Percentiles rank a stretch among this genome's conserved stretches.
phyloP scores from a whole-genome alignment of 2,113 vertebrate genomes.

The Sakesphorus luctuosus region DNA sequence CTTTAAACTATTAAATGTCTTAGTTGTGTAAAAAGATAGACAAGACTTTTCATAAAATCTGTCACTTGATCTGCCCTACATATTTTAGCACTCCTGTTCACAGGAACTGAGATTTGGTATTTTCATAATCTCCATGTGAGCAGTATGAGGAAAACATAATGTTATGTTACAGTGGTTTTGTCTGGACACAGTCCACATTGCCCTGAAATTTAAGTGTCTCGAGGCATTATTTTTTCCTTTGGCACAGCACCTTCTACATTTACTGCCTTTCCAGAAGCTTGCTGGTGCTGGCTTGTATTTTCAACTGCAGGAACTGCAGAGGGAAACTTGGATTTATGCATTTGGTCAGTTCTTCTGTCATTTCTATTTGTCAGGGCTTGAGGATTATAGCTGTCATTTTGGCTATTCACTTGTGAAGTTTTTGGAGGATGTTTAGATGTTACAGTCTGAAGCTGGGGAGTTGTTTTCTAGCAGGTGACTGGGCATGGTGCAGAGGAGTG shows the following conservation, averaged over 20 bases:
- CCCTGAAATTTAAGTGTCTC: not conserved
- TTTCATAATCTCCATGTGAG: not conserved
- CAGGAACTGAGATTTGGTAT: not conserved
- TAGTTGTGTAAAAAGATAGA: not conserved
- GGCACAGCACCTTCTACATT: not conserved
- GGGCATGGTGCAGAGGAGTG: not conserved
- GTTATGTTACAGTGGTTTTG: fast-evolving
- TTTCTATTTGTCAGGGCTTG: not conserved
- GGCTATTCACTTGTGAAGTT: not conserved
- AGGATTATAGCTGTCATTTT: not conserved
- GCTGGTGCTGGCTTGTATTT: not conserved
- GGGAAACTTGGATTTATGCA: not conserved
- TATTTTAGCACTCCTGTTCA: not conserved
- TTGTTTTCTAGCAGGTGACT: not conserved
- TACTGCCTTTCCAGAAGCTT: not conserved
- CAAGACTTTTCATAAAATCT: not conserved
- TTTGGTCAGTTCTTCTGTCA: not conserved
- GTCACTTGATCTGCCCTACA: not conserved
- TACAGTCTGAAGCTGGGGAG: not conserved
- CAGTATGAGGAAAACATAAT: not conserved
- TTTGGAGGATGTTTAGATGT: not conserved
- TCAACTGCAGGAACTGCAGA: not conserved
- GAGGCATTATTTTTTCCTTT: not conserved
- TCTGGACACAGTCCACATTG: not conserved
- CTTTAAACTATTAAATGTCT: not conserved